phyloP scores from a whole-genome alignment of 1,140 invertebrate genomes.

The Orius insidiosus region DNA sequence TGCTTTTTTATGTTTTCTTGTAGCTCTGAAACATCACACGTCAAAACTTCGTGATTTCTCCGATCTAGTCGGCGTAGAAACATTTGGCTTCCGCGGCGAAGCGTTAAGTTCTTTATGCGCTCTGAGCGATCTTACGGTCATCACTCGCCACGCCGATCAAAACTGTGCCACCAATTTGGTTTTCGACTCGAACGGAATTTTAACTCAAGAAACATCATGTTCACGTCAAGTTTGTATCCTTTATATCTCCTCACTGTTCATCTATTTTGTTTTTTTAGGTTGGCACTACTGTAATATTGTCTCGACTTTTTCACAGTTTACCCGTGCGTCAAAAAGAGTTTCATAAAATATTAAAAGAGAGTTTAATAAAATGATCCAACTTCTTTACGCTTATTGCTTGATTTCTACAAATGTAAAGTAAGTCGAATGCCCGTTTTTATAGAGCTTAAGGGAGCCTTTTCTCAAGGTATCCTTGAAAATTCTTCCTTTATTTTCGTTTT shows the following conservation, averaged over 20 bases:
- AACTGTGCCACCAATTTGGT: slow-evolving; percentile 46
- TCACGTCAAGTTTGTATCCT: slow-evolving; percentile 43
- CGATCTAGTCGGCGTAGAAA: slow-evolving; percentile 62
- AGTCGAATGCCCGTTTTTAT: too few species aligned
- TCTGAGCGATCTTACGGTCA: slow-evolving; percentile 60
- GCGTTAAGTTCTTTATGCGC: slow-evolving; percentile 91
- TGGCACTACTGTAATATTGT: slow-evolving; percentile 79
- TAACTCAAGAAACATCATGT: slow-evolving; percentile 41
- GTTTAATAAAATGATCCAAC: slow-evolving; percentile 74
- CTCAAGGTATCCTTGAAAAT: slow-evolving; percentile 4
- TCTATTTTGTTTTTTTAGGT: slow-evolving; percentile 29
- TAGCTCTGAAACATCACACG: slow-evolving; percentile 84
- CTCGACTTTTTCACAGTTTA: slow-evolving; percentile 76
- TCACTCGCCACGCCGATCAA: slow-evolving; percentile 47
- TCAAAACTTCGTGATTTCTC: slow-evolving; percentile 77
- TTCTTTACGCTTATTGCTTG: slow-evolving; percentile 84
- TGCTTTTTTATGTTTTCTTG: slow-evolving; percentile 18
- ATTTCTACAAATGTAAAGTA: slow-evolving; percentile 62
- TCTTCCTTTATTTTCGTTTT: slow-evolving; percentile 22
- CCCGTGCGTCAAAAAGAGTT: slow-evolving; percentile 91
- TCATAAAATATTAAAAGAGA: slow-evolving; percentile 73
- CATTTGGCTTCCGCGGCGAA: slow-evolving; percentile 94
- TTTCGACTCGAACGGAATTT: slow-evolving; percentile 67
- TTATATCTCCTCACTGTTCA: slow-evolving; percentile 42
- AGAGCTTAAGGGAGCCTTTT: neutral